phyloP scores from a whole-genome alignment of 2,888 invertebrate genomes.

The Dioctria linearis region DNA sequence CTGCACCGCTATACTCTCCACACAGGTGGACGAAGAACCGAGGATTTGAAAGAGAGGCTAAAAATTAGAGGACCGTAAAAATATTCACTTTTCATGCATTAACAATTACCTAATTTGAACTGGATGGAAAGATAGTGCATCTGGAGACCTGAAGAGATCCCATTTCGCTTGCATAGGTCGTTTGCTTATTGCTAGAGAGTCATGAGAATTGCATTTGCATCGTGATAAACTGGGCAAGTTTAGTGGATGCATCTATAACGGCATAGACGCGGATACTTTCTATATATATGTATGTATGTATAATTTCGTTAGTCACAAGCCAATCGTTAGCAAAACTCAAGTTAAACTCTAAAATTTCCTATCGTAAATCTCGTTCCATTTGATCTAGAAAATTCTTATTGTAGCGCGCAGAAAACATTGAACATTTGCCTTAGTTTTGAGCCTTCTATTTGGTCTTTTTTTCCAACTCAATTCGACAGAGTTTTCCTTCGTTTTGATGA shows the following conservation, averaged over 20 bases:
- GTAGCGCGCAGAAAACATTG: constrained; percentile 33
- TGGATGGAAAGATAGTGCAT: constrained; percentile 47
- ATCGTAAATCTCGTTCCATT: constrained; percentile 50
- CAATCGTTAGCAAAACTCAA: background rate
- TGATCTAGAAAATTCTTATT: constrained; percentile 53
- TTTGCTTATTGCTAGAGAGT: constrained; percentile 30
- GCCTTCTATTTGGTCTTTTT: background rate
- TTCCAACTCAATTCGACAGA: constrained; percentile 27
- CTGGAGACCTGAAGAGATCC: constrained; percentile 20
- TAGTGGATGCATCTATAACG: constrained; percentile 1
- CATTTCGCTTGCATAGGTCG: constrained; percentile 36
- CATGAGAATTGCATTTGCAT: constrained; percentile 54
- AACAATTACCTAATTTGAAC: constrained; percentile 54
- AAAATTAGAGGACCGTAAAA: constrained; percentile 55
- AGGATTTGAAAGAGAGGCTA: background rate
- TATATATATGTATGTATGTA: background rate
- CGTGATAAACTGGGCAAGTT: constrained; percentile 26
- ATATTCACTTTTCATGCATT: constrained; percentile 55
- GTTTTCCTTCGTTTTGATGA: background rate
- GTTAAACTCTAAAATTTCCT: constrained; percentile 27
- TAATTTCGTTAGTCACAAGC: background rate
- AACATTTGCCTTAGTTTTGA: constrained; percentile 23
- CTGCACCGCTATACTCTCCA: background rate
- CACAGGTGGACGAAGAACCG: background rate
- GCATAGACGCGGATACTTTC: constrained; percentile 22